Evolutionary conservation across 2,888 invertebrate genomes (phyloP).

Genomic region (Horisme vitalbata): DNA sequence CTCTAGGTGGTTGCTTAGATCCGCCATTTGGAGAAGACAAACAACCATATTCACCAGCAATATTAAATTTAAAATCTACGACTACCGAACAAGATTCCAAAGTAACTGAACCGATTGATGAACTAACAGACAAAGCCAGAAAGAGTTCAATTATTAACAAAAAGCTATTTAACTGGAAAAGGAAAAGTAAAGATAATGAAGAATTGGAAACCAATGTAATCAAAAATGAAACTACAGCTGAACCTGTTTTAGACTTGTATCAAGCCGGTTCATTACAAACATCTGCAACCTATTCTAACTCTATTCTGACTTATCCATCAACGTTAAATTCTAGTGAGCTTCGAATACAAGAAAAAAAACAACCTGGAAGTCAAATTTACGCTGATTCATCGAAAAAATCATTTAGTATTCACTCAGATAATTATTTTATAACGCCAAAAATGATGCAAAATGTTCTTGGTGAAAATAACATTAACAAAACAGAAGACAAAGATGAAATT

Average conservation of each 20-base stretch:
- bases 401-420: conserved; percentile 34
- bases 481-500: conserved; percentile 14
- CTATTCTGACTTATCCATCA: conserved; percentile 61
- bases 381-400: conserved; percentile 28
- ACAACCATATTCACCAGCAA: conserved; percentile 51
- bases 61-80: conserved; percentile 8
- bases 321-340: conserved; percentile 36
- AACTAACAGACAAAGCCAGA: conserved; percentile 10
- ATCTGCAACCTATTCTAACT: conserved; percentile 44
- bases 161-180: conserved; percentile 32
- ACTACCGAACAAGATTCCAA: conserved; percentile 5
- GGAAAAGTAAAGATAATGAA: conserved; percentile 23
- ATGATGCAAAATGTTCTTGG: conserved; percentile 29
- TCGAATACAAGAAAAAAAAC: conserved; percentile 32
- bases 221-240: conserved; percentile 23
- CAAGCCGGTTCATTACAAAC: conserved; percentile 28
- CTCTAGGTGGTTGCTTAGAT: conserved; percentile 70
- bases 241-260: conserved; percentile 38
- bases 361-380: conserved; percentile 7
- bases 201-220: conserved; percentile 17
- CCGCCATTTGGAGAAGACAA: conserved; percentile 69
- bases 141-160: conserved; percentile 33
- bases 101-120: not conserved
- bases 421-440: conserved; percentile 49
- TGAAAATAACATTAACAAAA: conserved; percentile 10